Conservation (phyloP, 1,140 invertebrate genomes). For the Caenorhabditis latens region DNA sequence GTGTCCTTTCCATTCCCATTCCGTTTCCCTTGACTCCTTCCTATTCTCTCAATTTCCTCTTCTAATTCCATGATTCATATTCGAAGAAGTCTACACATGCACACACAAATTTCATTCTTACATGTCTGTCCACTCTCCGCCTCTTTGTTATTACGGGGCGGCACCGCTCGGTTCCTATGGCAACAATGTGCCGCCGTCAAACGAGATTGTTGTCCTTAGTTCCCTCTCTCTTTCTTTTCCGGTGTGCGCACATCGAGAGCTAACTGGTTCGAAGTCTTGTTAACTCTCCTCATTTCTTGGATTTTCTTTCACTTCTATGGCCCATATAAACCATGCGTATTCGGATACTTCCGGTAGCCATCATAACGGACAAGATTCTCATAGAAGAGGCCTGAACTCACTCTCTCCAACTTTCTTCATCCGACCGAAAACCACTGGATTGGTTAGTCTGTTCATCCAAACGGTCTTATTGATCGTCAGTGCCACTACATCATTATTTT, state of each 20-base stretch:
- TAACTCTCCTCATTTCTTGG: background rate
- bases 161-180: background rate
- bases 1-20: too few species aligned
- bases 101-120: background rate
- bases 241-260: background rate
- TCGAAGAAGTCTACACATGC: too few species aligned
- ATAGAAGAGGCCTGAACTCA: conserved; percentile 17
- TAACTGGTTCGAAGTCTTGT: background rate
- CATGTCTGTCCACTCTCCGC: background rate
- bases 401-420: conserved; percentile 18
- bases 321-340: conserved; percentile 18
- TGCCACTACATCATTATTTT: conserved; percentile 65
- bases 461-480: conserved; percentile 66
- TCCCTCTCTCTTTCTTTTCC: background rate
- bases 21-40: too few species aligned
- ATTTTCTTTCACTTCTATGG: background rate
- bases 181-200: background rate
- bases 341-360: background rate
- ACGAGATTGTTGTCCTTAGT: background rate
- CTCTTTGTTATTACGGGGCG: background rate
- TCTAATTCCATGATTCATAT: too few species aligned
- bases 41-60: too few species aligned
- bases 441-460: conserved; percentile 71
- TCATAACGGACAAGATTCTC: background rate
- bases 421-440: conserved; percentile 60